Conservation (phyloP, 2,113 vertebrate genomes). For the Eublepharis macularius region DNA sequence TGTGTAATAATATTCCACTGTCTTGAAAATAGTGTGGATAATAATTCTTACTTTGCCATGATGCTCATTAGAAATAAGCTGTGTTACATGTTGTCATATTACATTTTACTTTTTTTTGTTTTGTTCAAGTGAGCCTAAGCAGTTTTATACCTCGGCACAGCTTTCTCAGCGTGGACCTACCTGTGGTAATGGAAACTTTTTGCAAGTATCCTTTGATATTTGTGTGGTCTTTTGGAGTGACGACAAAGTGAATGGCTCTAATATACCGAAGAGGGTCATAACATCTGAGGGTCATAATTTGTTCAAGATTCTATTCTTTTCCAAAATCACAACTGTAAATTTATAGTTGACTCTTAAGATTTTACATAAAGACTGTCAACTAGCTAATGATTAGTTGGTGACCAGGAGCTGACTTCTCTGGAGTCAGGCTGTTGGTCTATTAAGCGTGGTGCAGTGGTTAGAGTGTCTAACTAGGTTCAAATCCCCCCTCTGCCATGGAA, state of each 20-base stretch:
- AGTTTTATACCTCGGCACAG: constrained; percentile 92
- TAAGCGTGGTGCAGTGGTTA: too few species aligned
- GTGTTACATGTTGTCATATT: constrained; percentile 3
- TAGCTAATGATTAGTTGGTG: too few species aligned
- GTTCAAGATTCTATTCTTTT: neutral
- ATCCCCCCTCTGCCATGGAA: too few species aligned
- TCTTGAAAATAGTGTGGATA: constrained; percentile 10
- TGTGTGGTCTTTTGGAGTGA: constrained; percentile 45
- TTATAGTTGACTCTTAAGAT: too few species aligned
- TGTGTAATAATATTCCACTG: neutral
- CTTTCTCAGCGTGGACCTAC: constrained; percentile 91
- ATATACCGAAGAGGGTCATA: neutral
- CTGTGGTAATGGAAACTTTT: constrained; percentile 93
- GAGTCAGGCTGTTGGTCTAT: too few species aligned
- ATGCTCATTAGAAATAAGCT: constrained; percentile 11
- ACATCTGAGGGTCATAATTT: neutral
- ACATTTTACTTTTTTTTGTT: constrained; percentile 36
- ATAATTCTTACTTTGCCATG: constrained; percentile 16
- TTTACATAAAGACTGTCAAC: too few species aligned
- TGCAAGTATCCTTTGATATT: constrained; percentile 96
- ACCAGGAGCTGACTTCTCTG: too few species aligned
- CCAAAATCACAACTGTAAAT: neutral
- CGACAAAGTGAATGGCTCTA: neutral
- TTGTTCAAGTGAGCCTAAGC: constrained; percentile 90
- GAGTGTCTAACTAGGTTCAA: too few species aligned